Percentiles rank a stretch among this genome's conserved stretches.
These are phyloP conservation scores for Proctacanthus coquilletti DNA, from an alignment of 1,140 invertebrate species.

Conservation along the genomic window DNA sequence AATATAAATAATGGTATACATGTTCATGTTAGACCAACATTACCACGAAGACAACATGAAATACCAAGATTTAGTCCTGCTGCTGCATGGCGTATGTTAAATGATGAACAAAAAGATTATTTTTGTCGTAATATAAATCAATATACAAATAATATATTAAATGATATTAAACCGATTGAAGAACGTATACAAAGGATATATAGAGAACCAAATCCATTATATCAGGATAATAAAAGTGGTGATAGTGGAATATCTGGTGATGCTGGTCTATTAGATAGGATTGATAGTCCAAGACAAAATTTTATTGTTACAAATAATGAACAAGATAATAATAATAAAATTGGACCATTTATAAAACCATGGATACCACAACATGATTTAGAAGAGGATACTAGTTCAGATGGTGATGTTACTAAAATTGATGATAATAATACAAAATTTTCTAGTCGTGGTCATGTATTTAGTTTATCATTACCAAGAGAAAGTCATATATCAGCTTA, in stretches of 20 bases:
- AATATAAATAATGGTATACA: constrained; percentile 38
- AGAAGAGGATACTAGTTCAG: constrained; percentile 42
- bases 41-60: constrained; percentile 58
- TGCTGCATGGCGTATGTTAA: constrained; percentile 61
- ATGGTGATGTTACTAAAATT: constrained; percentile 37
- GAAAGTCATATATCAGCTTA: constrained; percentile 36
- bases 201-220: constrained; percentile 8
- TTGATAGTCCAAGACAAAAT: constrained; percentile 12
- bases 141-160: not conserved
- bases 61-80: constrained; percentile 65
- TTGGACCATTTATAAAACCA: constrained; percentile 18
- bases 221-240: constrained; percentile 46
- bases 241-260: constrained; percentile 70
- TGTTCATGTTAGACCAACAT: constrained; percentile 52
- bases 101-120: constrained; percentile 10
- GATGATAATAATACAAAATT: constrained; percentile 8
- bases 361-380: constrained; percentile 77
- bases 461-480: constrained; percentile 52
- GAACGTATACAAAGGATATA: constrained; percentile 29
- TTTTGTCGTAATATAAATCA: not conserved
- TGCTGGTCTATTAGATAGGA: constrained; percentile 17
- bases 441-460: constrained; percentile 40
- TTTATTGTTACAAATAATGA: too few relatives aligned
- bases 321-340: not conserved
- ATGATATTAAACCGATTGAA: constrained; percentile 22